Percentiles rank a stretch among this genome's conserved stretches.
phyloP scores from a whole-genome alignment of 37 sponge, comb jelly and placozoan genomes.

The Chondrilla cf. caribensis region DNA sequence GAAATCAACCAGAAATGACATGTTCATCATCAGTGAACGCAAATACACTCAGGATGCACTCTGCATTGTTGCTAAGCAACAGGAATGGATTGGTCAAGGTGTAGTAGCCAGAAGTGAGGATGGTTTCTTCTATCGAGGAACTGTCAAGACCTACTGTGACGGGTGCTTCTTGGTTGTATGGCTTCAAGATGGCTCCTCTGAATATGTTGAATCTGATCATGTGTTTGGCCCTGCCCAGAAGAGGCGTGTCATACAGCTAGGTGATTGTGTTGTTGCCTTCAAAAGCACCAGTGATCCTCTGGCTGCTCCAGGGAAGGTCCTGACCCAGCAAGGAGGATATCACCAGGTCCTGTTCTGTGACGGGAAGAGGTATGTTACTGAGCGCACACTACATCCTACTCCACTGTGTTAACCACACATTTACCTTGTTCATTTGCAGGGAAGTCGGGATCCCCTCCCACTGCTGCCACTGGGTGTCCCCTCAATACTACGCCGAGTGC shows the following conservation, averaged over 20 bases:
- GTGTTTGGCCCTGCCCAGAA: constrained; percentile 61
- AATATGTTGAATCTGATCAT: constrained; percentile 16
- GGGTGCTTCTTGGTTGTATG: neutral
- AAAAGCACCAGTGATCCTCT: neutral
- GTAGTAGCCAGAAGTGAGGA: constrained; percentile 58
- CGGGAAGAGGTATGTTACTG: constrained; percentile 33
- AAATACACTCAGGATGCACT: constrained; percentile 35
- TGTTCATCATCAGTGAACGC: constrained; percentile 26
- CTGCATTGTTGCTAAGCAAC: constrained; percentile 39
- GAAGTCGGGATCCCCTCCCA: neutral
- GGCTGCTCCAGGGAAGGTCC: constrained; percentile 29
- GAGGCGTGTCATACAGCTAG: constrained; percentile 23
- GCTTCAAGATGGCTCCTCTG: neutral
- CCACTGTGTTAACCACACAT: too few relatives aligned
- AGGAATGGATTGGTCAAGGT: constrained; percentile 62
- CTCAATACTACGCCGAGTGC: neutral
- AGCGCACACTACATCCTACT: too few relatives aligned
- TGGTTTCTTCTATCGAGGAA: constrained; percentile 66
- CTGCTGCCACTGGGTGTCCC: neutral
- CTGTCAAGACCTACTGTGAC: neutral
- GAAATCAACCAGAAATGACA: constrained; percentile 28
- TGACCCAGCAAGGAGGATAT: neutral
- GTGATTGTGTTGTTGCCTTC: constrained; percentile 63
- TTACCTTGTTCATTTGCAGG: neutral
- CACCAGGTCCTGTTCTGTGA: constrained; percentile 48